A percentile compares a stretch with the other conserved stretches of the same genome.
Evolutionary conservation across 1,140 invertebrate genomes (phyloP).

Genomic region (Parasteatoda tepidariorum): DNA sequence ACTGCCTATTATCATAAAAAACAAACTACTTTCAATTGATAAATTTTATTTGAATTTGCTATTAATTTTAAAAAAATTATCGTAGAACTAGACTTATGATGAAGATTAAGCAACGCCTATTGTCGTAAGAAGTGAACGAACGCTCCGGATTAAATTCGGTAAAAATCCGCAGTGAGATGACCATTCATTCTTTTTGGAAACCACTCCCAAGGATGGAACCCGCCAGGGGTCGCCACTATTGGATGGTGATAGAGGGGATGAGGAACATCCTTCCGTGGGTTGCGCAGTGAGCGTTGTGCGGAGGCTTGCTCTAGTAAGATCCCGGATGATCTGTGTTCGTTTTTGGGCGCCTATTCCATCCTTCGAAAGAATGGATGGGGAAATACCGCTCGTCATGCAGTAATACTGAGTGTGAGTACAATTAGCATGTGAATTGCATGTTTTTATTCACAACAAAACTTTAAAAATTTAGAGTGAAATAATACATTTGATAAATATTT

Average conservation of each 20-base stretch:
- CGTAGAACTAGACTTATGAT: too few species aligned
- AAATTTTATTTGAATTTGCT: too few species aligned
- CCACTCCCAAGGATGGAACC: background rate
- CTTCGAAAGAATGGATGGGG: slow-evolving; percentile 22
- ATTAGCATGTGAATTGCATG: background rate
- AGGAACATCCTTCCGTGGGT: slow-evolving; percentile 1
- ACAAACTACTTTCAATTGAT: too few species aligned
- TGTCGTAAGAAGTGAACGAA: too few species aligned
- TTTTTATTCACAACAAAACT: too few species aligned
- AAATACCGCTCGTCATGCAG: background rate
- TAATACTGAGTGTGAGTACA: slow-evolving; percentile 6
- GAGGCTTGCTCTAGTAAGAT: slow-evolving; percentile 44
- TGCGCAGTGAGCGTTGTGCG: slow-evolving; percentile 54
- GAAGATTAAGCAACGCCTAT: too few species aligned
- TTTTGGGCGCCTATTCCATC: slow-evolving; percentile 30
- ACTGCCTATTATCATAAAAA: too few species aligned
- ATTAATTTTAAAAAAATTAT: too few species aligned
- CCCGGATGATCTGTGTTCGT: slow-evolving; percentile 45
- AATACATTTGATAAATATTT: too few species aligned
- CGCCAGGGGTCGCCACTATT: slow-evolving; percentile 34
- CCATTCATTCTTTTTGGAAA: background rate
- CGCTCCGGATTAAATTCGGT: too few species aligned
- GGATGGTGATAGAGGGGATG: slow-evolving; percentile 6
- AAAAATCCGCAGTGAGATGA: too few species aligned
- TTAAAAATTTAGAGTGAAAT: too few species aligned